Evolutionary conservation across 2,797 vertebrate species (phyloP).

Genomic region (Glyptemys insculpta): DNA sequence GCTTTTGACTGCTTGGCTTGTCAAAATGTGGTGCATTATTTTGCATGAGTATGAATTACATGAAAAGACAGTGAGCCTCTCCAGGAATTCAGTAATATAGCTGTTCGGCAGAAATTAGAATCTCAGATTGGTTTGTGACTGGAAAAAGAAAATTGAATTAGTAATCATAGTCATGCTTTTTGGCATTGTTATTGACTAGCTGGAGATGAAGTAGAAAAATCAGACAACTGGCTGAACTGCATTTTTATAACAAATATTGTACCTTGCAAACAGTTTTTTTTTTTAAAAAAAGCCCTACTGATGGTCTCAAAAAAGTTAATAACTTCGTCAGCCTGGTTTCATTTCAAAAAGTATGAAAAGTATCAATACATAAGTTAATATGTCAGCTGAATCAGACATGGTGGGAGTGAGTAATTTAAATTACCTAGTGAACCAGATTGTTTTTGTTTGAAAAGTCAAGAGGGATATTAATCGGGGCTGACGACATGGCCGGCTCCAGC

Average conservation of each 20-base stretch:
- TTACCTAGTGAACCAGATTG: background rate
- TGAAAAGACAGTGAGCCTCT: background rate
- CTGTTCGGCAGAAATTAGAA: background rate
- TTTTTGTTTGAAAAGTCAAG: conserved; percentile 13
- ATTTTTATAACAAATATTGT: conserved; percentile 12
- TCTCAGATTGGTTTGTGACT: conserved; percentile 2
- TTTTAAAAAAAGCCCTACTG: background rate
- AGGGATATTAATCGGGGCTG: background rate
- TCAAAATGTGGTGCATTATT: background rate
- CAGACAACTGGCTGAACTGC: conserved; percentile 13
- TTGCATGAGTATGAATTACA: conserved; percentile 33
- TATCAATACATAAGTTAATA: background rate
- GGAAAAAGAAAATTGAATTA: conserved; percentile 51
- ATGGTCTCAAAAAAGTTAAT: conserved; percentile 29
- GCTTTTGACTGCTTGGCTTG: conserved; percentile 37
- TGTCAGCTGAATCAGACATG: background rate
- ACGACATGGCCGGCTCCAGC: no score
- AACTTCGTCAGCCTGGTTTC: conserved; percentile 11
- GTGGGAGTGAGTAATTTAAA: conserved; percentile 28
- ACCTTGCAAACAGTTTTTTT: background rate
- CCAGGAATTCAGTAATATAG: conserved; percentile 11
- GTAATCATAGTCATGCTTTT: conserved; percentile 18
- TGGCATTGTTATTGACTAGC: background rate
- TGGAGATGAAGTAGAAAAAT: conserved; percentile 38
- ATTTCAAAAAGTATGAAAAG: conserved; percentile 16